Evolutionary conservation across 2,113 vertebrate genomes (phyloP), one percentile per base, ranked within the genome.

Genomic region (Xiphorhynchus elegans): DNA sequence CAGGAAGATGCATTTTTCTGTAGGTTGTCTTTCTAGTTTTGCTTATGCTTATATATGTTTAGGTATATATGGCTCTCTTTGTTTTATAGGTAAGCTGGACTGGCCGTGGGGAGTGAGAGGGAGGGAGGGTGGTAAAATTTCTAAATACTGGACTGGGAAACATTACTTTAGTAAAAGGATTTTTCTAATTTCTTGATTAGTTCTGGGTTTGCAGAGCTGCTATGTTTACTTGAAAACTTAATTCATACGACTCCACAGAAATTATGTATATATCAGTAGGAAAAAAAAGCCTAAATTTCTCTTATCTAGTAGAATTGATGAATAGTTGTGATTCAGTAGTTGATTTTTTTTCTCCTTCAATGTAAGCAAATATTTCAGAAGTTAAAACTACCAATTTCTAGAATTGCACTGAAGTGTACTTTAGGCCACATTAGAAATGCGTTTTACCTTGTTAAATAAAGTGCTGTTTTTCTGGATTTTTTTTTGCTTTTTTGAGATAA

Each of bases 121-220:
- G 62, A 75, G 35, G 59, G 49, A 77, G 49, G 37, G 59, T 52
- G 50, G 25, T 88, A 84, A 64, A 87, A 52, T 68, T 92, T 91
- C 96, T 94, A 90, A 94, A 24, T 94, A 62, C 47, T 37, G 35
- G 49, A 92, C 77, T 78, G 76, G 94, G 87, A 87, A 94, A 10
- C 84, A 46, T 93, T 94, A 47, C 79, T 64, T 95, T 87, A 96
- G 42, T 91, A 68, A 95, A 75, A n/a, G 9, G 86, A 66, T 88
- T 96, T 93, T 96, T 97, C 95, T 93, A 89, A 93, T 96, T 95
- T 97, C 77, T 96, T 89, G 19, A 60, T 85, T 96, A 68, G 72
- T 93, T 95, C 21, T 76, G 74, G 25, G 16, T 82, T 78, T 85
- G 56, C 64, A 89, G 73, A 81, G 21, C 77, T 86, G 16, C 53